Evolutionary conservation across 2,113 vertebrate genomes (phyloP).

Genomic region (Lathamus discolor): DNA sequence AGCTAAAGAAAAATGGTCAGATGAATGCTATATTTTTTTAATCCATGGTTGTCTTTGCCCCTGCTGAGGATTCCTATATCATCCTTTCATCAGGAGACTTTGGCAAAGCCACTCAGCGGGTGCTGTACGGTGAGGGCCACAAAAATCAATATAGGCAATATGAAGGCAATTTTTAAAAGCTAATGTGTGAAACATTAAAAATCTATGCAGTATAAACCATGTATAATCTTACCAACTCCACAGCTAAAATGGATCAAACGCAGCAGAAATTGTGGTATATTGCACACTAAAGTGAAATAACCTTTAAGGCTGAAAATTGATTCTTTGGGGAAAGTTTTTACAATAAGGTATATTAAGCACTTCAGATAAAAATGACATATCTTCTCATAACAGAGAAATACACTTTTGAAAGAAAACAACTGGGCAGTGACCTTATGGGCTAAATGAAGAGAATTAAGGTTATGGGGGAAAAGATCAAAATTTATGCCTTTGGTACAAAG

Average conservation of each 20-base stretch:
- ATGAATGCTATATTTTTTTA: neutral
- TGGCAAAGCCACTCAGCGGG: neutral
- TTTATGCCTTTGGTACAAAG: neutral
- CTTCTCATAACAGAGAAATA: neutral
- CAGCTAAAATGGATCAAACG: constrained; percentile 26
- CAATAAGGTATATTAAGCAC: constrained; percentile 9
- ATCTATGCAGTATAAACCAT: constrained; percentile 36
- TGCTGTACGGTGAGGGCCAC: neutral
- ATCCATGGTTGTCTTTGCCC: neutral
- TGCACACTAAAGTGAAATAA: constrained; percentile 18
- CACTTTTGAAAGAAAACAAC: constrained; percentile 10
- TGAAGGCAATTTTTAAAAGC: constrained; percentile 47
- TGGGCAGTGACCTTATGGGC: neutral
- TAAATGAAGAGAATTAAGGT: constrained; percentile 17
- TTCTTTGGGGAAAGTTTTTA: constrained; percentile 29
- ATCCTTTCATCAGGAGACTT: constrained; percentile 46
- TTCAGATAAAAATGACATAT: neutral
- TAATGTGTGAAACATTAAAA: constrained; percentile 63
- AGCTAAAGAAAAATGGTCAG: constrained; percentile 38
- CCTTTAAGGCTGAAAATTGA: constrained; percentile 36
- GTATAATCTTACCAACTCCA: constrained; percentile 11
- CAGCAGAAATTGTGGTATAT: constrained; percentile 24
- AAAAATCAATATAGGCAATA: constrained; percentile 33
- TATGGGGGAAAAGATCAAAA: neutral
- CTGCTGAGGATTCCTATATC: constrained; percentile 36